Evolutionary conservation across 2,888 invertebrate genomes (phyloP), one percentile per base, ranked within the genome.

Genomic region (Parnassius smintheus): DNA sequence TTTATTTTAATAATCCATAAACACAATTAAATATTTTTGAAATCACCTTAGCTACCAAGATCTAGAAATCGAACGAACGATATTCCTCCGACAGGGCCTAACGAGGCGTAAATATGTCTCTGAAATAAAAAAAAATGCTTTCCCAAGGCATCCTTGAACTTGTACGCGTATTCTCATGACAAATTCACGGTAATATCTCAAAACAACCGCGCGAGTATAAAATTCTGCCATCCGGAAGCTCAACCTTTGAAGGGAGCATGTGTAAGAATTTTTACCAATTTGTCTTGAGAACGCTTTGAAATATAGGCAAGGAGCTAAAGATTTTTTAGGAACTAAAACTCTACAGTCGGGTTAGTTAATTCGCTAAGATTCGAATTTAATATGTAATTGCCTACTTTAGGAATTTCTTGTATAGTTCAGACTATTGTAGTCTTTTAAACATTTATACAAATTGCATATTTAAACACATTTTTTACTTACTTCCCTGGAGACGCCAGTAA

Each of bases 251-350:
- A 72, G 74, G 76, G 71, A 76, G 74, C 77, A 82, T 80, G 79
- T 84, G 83, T 77, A 75, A 74, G 77, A 82, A 81, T 85, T 85
- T 85, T 84, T 80, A 78, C 76, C 85, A 83, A 86, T 86, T 86
- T 85, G 80, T 85, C 82, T 61, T 54, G 68, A 68, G 69, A 66
- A 68, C 72, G 70, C 69, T 68, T 68, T 66, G 67, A 63, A 65
- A 64, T 22, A 54, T 72, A 72, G 72, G 9, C 55, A 46, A 56
- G 46, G 75, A 68, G 72, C 56, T 22, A 46, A 18, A 1, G 22
- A 22, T n/a, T 45, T n/a, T 18, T 49, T 48, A 48, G 8, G 8
- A 13, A 49, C 2, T 0, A 13, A n/a, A 2, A 9, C 13, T 18
- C 13, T 49, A 18, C n/a, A 9, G 9, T n/a, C 12, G 8, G 1